phyloP scores from a whole-genome alignment of 2,888 invertebrate species.

The Eurytoma californica region DNA sequence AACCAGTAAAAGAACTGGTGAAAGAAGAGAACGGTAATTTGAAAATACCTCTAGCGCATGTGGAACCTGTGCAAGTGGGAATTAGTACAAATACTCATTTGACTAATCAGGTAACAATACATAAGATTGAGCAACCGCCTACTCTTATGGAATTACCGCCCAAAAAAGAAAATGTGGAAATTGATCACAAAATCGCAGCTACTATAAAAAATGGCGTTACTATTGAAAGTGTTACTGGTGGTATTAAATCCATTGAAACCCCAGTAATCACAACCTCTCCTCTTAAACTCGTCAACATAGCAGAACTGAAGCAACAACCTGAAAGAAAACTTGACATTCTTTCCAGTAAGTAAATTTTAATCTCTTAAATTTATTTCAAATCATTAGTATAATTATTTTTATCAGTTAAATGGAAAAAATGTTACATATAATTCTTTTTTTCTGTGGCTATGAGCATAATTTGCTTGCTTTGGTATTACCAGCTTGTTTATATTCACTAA shows the following conservation, averaged over 20 bases:
- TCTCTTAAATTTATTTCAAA: too few species aligned
- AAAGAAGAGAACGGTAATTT: conserved; percentile 45
- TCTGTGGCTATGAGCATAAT: too few species aligned
- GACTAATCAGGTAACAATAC: conserved; percentile 9
- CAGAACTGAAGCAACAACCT: conserved; percentile 62
- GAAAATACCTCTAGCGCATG: conserved; percentile 27
- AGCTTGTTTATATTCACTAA: too few species aligned
- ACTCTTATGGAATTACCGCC: background rate
- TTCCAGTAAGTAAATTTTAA: conserved; percentile 31
- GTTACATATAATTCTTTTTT: too few species aligned
- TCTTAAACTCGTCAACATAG: conserved; percentile 65
- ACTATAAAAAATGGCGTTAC: conserved; percentile 47
- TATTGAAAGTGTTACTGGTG: conserved; percentile 3
- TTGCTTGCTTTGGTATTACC: too few species aligned
- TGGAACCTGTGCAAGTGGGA: background rate
- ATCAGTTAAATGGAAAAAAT: too few species aligned
- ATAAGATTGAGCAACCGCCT: conserved; percentile 34
- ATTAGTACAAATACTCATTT: conserved; percentile 1
- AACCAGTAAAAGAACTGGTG: conserved; percentile 59
- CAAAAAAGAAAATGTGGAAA: conserved; percentile 45
- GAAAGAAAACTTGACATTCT: conserved; percentile 59
- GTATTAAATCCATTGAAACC: conserved; percentile 67
- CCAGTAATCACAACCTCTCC: conserved; percentile 72
- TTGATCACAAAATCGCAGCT: conserved; percentile 29
- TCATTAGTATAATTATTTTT: too few species aligned